These are phyloP conservation scores for Phlogophora meticulosa DNA, from an alignment of 2,888 invertebrate species.

Conservation along the genomic window DNA sequence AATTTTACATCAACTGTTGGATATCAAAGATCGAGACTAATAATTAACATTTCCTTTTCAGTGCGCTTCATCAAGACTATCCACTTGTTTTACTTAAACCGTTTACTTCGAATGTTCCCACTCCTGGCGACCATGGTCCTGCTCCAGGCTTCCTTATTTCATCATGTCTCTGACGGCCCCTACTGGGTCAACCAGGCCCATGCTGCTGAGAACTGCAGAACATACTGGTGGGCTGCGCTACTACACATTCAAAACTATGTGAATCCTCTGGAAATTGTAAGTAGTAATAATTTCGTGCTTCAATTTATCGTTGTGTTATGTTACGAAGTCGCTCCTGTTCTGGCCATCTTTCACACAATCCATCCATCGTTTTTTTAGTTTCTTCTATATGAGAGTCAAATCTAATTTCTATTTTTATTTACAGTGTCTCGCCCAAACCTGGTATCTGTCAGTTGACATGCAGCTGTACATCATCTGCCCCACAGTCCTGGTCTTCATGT, in stretches of 20 bases:
- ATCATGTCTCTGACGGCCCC: constrained; percentile 76
- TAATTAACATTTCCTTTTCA: constrained; percentile 59
- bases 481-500: constrained; percentile 73
- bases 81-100: constrained; percentile 76
- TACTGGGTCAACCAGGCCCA: constrained; percentile 84
- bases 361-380: neutral
- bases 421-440: constrained; percentile 78
- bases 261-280: constrained; percentile 72
- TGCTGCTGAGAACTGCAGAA: constrained; percentile 76
- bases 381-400: neutral
- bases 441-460: constrained; percentile 81
- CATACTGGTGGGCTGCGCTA: constrained; percentile 87
- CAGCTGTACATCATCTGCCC: constrained; percentile 78
- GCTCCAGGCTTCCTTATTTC: constrained; percentile 74
- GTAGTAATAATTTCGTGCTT: constrained; percentile 30
- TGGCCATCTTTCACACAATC: neutral
- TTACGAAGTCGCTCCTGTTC: too few species aligned
- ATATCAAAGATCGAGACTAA: neutral
- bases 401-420: constrained; percentile 37
- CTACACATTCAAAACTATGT: constrained; percentile 89
- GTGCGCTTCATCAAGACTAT: constrained; percentile 74
- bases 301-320: neutral
- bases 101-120: constrained; percentile 77
- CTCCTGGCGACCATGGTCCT: constrained; percentile 74
- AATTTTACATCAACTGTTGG: neutral